These are phyloP conservation scores for Hydrocynus forskahlii DNA, from an alignment of 2,797 vertebrate species.

Conservation along the genomic window DNA sequence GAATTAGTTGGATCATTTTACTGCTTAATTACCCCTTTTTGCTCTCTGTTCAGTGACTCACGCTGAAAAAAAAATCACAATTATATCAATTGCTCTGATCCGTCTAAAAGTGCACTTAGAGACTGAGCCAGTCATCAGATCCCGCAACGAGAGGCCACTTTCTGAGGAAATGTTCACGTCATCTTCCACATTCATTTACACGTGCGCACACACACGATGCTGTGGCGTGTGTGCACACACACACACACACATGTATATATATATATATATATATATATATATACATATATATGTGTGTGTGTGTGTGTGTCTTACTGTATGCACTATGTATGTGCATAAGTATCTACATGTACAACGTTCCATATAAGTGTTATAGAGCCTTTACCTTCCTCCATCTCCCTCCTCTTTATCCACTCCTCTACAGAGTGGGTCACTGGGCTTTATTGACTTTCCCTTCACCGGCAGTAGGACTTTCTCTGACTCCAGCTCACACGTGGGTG, in stretches of 20 bases:
- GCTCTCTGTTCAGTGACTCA: constrained; percentile 17
- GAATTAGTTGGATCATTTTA: neutral
- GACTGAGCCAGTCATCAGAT: constrained; percentile 21
- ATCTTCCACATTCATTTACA: neutral
- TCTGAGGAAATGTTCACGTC: neutral
- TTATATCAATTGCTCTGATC: constrained; percentile 15
- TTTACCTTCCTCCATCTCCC: neutral
- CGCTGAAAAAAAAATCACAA: neutral
- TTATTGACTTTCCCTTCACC: neutral
- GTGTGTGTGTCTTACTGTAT: too few relatives aligned
- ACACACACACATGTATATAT: too few relatives aligned
- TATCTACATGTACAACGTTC: too few relatives aligned
- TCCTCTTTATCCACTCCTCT: neutral
- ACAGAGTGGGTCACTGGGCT: neutral
- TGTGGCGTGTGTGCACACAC: too few relatives aligned
- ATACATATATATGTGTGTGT: too few relatives aligned
- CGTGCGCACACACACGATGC: too few relatives aligned
- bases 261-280: too few relatives aligned
- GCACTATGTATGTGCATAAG: too few relatives aligned
- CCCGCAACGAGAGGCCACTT: constrained; percentile 2
- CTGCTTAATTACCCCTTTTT: neutral
- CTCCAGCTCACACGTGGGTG: neutral
- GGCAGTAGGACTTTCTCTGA: neutral
- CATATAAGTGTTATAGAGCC: neutral
- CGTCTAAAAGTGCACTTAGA: neutral